Base-by-base conservation (phyloP, 1,140 invertebrate species). In the Meloidogyne hapla region DNA sequence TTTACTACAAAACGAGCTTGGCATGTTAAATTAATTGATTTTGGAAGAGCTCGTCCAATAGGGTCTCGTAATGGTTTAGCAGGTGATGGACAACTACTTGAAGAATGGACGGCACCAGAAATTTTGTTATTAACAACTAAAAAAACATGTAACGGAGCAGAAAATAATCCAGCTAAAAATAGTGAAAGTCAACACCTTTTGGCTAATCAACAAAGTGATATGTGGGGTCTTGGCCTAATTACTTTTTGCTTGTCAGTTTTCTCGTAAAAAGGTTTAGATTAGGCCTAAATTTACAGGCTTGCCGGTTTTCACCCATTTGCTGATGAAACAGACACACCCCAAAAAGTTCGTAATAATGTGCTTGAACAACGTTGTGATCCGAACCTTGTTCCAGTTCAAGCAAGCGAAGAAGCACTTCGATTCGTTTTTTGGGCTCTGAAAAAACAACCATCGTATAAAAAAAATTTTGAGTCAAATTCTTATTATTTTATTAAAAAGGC, bases 341-440 rank as follows among this genome's bases (percentile, higher is more conserved):
- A 92, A 28, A 94, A 96, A 87, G 96, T 94, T 0, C 91, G 91
- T 77, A 92, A 94, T 84, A 97, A 98, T 87, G 94, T 98, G 75
- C 91, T 91, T 40, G 95, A 92, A 89, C 94, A 96, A 8, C 90
- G 95, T 74, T 99, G 94, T 87, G 91, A 94, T 85, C 96, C 95
- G 84, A 94, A 97, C 84, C 91, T 95, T 56, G 48, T 56, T 0
- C 96, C 93, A 87, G 94, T 95, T 83, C 94, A 96, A 88, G 91
- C 96, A 28, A 95, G 93, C 18, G 94, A 94, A 87, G 96, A 98
- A 88, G 93, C 92, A 5, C 93, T 95, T 0, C 90, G 94, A 76
- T 98, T 99, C 89, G 90, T 98, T 26, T 96, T 96, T 92, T 91
- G 94, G 77, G 89, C 96, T 33, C 94, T 99, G 88, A 98, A 98